phyloP scores from a whole-genome alignment of 2,797 vertebrate species.

The Aulostomus chinensis region DNA sequence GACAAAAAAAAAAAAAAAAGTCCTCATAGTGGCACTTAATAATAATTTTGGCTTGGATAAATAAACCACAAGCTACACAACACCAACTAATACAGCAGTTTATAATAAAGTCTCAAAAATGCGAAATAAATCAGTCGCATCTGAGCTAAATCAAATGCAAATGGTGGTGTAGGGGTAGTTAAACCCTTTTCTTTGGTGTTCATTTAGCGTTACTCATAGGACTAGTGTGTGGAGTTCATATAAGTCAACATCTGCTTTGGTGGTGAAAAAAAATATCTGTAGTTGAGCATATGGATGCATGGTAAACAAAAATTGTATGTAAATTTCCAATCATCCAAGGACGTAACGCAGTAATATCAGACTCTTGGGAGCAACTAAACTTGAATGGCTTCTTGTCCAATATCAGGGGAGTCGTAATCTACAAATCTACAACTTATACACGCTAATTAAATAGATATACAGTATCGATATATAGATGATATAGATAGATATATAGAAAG shows the following conservation, averaged over 20 bases:
- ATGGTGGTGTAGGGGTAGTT: too few relatives aligned
- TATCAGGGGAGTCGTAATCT: conserved; percentile 57
- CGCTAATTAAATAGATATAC: too few relatives aligned
- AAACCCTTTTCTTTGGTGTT: too few relatives aligned
- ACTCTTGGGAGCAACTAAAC: conserved; percentile 24
- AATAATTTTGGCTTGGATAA: too few relatives aligned
- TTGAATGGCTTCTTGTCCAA: conserved; percentile 55
- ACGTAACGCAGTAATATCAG: conserved; percentile 34
- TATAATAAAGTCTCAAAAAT: too few relatives aligned
- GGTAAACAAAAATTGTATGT: conserved; percentile 47
- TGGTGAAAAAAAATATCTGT: conserved; percentile 20
- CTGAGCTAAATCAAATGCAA: conserved; percentile 49
- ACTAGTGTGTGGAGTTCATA: conserved; percentile 17
- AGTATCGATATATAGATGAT: too few relatives aligned
- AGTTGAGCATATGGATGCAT: conserved; percentile 24
- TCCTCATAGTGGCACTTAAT: too few relatives aligned
- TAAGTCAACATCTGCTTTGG: conserved; percentile 41
- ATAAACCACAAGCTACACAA: too few relatives aligned
- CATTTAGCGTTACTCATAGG: too few relatives aligned
- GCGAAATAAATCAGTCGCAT: conserved; percentile 34
- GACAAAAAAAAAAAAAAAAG: conserved; percentile 67
- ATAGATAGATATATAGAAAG: too few relatives aligned
- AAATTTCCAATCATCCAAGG: conserved; percentile 28
- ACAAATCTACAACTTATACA: conserved; percentile 69
- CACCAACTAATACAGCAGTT: too few relatives aligned